These are phyloP conservation scores for Aphis gossypii DNA, from an alignment of 1,140 invertebrate species.

Conservation along the genomic window DNA sequence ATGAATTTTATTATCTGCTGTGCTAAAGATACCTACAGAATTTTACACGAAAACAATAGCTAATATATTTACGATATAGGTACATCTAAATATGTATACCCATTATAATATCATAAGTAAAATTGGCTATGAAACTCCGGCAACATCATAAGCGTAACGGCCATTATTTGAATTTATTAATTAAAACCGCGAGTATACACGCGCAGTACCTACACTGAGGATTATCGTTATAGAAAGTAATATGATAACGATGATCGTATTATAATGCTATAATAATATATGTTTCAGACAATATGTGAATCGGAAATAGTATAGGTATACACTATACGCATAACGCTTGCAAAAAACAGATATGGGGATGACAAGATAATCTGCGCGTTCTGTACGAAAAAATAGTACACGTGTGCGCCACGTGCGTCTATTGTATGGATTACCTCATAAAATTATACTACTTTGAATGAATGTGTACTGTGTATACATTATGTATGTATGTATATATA, in stretches of 20 bases:
- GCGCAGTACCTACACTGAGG: neutral
- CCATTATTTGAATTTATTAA: neutral
- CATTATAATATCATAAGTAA: neutral
- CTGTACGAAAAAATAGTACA: neutral
- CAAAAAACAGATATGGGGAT: conserved; percentile 3
- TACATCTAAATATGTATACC: neutral
- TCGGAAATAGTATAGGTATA: neutral
- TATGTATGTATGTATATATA: too few relatives aligned
- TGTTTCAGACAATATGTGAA: neutral
- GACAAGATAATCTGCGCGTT: conserved; percentile 45
- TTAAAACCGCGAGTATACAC: neutral
- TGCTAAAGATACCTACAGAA: neutral
- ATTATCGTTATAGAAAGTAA: neutral
- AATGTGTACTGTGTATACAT: neutral
- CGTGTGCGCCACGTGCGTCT: conserved; percentile 44
- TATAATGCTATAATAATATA: neutral
- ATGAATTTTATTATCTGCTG: too few relatives aligned
- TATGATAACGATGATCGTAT: neutral
- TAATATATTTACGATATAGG: neutral
- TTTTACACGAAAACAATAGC: neutral
- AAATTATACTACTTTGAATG: neutral
- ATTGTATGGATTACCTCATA: neutral
- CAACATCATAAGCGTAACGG: neutral
- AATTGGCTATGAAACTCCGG: neutral
- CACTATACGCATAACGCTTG: neutral